These are phyloP conservation scores for Oreochromis mossambicus DNA, from an alignment of 2,797 vertebrate species.

Conservation along the genomic window DNA sequence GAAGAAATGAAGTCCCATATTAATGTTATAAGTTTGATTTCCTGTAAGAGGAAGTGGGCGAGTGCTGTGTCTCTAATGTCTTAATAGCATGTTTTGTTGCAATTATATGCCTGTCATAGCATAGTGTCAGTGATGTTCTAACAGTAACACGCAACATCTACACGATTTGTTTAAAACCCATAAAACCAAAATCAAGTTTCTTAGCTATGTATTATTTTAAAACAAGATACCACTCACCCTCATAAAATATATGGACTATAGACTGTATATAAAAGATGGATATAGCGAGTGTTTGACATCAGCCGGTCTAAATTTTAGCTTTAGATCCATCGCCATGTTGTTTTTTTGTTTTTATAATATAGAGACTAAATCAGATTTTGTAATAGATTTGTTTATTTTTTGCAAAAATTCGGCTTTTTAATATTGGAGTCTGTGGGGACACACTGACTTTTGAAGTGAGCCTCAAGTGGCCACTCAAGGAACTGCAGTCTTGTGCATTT, in stretches of 20 bases:
- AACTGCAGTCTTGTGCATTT: neutral
- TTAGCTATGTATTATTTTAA: neutral
- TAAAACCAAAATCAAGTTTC: neutral
- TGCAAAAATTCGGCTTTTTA: neutral
- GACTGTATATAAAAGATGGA: neutral
- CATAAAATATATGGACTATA: neutral
- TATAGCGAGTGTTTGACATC: neutral
- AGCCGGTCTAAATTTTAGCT: neutral
- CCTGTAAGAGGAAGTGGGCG: neutral
- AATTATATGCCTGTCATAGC: neutral
- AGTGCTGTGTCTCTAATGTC: neutral
- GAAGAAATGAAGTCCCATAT: neutral
- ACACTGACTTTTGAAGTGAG: neutral
- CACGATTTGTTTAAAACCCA: neutral
- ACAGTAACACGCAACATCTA: neutral
- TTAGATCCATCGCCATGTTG: neutral
- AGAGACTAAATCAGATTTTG: neutral
- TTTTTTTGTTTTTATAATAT: neutral
- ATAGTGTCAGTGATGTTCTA: neutral
- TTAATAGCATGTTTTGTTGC: neutral
- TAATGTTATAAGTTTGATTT: neutral
- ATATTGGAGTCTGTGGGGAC: neutral
- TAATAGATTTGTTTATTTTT: neutral
- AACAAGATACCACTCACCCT: neutral
- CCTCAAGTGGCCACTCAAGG: neutral